A percentile compares a stretch with the other conserved stretches of the same genome.
Evolutionary conservation across 2,113 vertebrate species (phyloP).

Genomic region (Rattus norvegicus): GRCr8 NC_086037.1:43412501-43413000

Average conservation of each 20-base stretch:
- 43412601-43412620: background rate
- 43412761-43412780: background rate
- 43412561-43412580: background rate
- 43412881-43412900: background rate
- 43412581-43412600: background rate
- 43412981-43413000: background rate
- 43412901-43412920: background rate
- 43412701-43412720: background rate
- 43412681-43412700: background rate
- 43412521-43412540: background rate
- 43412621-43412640: background rate
- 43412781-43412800: background rate
- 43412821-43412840: background rate
- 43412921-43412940: background rate
- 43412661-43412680: background rate
- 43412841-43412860: background rate
- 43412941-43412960: background rate
- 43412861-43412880: background rate
- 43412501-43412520: background rate
- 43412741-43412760: background rate
- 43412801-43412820: background rate
- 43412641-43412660: background rate
- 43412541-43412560: background rate
- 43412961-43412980: background rate
- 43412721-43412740: background rate